Evolutionary conservation across 1,140 invertebrate genomes (phyloP), one percentile per base, ranked within the genome.

Genomic region (Drosophila elegans): DNA sequence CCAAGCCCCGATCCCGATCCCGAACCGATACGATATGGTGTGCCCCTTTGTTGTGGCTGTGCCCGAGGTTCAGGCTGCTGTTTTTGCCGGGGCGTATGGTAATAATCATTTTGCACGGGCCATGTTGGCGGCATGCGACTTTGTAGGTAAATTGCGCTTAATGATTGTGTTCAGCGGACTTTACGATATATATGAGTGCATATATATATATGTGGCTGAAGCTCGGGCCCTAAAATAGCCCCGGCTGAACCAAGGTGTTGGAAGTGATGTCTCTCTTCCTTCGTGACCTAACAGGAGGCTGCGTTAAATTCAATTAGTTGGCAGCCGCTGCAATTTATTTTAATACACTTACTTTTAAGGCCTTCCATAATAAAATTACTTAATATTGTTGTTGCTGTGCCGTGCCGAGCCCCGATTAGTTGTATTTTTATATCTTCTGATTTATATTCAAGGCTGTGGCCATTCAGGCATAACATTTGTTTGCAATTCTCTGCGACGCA

Each of bases 121-220:
- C 46, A 56, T 73, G 74, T 73, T 77, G 80, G 83, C 83, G 84
- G 84, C 84, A 84, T 74, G 67, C 67, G 79, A 89, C 85, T 88
- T 89, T 88, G 85, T 88, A 89, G 84, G 84, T 90, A 89, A 89
- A 89, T 89, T 89, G 81, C 84, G 80, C 85, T 90, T 89, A 89
- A 89, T 89, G 84, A 89, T 89, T 89, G 80, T 89, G 80, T 89
- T 89, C 84, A 89, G 77, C 74, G 59, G 73, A 59, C 75, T 79
- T 73, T 69, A 88, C 83, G 88, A 88, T 86, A 86, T 69, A 76
- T 62, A 74, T 34, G 41, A 54, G 9, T 41, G 13, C 56, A 16
- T 46, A 32, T 63, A 12, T 63, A 12, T 67, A 29, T 67, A 25
- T 45, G 5, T 11, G 16, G 13, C 1, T n/a, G 52, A 3, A 9